Percentiles rank a stretch among this genome's conserved stretches.
These are phyloP conservation scores for Andrena bucephala DNA, from an alignment of 2,888 invertebrate species.

Conservation along the genomic window DNA sequence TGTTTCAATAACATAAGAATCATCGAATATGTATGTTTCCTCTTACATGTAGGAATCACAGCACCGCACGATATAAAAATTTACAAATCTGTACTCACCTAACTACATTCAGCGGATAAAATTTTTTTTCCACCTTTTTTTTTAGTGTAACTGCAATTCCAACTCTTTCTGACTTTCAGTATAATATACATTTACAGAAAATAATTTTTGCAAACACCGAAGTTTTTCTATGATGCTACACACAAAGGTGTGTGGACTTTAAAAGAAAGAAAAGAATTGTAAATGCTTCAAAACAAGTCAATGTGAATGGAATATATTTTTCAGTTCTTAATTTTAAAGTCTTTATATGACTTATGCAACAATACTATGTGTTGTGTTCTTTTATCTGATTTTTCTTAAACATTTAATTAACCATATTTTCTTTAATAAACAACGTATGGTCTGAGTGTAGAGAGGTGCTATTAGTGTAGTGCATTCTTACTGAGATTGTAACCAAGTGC, in stretches of 20 bases:
- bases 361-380: constrained; percentile 11
- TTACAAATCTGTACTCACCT: constrained; percentile 71
- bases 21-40: constrained; percentile 85
- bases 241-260: constrained; percentile 9
- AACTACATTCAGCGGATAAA: constrained; percentile 77
- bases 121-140: constrained; percentile 21
- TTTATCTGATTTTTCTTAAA: constrained; percentile 27
- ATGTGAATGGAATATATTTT: constrained; percentile 8
- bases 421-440: constrained; percentile 45
- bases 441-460: constrained; percentile 80
- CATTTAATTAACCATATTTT: constrained; percentile 28
- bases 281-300: constrained; percentile 30
- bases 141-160: not conserved
- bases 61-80: constrained; percentile 68
- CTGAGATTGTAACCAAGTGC: constrained; percentile 81
- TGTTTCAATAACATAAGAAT: constrained; percentile 45
- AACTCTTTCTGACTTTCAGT: not conserved
- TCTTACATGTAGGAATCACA: constrained; percentile 74
- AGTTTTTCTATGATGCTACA: constrained; percentile 8
- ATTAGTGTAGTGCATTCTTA: constrained; percentile 74
- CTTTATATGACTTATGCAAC: not conserved
- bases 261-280: not conserved
- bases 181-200: constrained; percentile 9
- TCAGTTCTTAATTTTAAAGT: not conserved
- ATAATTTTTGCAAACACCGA: constrained; percentile 9